phyloP scores from a whole-genome alignment of 1,140 invertebrate genomes.

The Drosophila ohnishii region DNA sequence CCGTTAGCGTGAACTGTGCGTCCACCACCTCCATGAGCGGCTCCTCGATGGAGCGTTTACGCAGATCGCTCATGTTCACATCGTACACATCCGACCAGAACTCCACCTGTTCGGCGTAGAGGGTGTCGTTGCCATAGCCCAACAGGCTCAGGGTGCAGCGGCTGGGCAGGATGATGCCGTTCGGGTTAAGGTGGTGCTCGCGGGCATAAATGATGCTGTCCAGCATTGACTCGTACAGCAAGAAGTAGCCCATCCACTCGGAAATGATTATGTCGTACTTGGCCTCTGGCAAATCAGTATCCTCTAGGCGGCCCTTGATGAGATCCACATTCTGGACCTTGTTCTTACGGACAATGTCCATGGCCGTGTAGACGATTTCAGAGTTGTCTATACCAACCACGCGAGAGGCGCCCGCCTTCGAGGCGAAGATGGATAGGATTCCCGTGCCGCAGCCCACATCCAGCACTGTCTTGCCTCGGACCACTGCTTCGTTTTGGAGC shows the following conservation, averaged over 20 bases:
- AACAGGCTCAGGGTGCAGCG: slow-evolving; percentile 94
- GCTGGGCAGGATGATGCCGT: slow-evolving; percentile 92
- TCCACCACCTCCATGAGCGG: slow-evolving; percentile 94
- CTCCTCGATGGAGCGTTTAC: slow-evolving; percentile 93
- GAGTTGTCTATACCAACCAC: slow-evolving; percentile 97
- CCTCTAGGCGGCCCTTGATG: slow-evolving; percentile 93
- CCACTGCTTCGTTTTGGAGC: slow-evolving; percentile 88
- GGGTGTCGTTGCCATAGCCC: slow-evolving; percentile 93
- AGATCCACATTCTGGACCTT: slow-evolving; percentile 86
- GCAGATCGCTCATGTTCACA: slow-evolving; percentile 98
- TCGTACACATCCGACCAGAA: slow-evolving; percentile 99
- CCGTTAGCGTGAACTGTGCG: slow-evolving; percentile 90
- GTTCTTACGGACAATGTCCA: slow-evolving; percentile 91
- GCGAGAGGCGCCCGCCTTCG: slow-evolving; percentile 94
- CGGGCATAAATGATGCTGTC: slow-evolving; percentile 96
- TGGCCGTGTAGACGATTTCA: slow-evolving; percentile 91
- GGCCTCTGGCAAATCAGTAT: slow-evolving; percentile 89
- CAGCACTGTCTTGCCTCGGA: slow-evolving; percentile 92
- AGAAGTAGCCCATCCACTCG: slow-evolving; percentile 99
- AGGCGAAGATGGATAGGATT: slow-evolving; percentile 97
- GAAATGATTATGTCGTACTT: slow-evolving; percentile 98
- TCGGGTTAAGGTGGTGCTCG: slow-evolving; percentile 91
- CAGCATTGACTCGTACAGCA: slow-evolving; percentile 99
- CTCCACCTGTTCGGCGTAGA: slow-evolving; percentile 89
- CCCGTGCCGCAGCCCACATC: slow-evolving; percentile 97